A percentile compares a stretch with the other conserved stretches of the same genome.
These are phyloP conservation scores for Dastarcus helophoroides DNA, from an alignment of 2,888 invertebrate genomes.

Conservation along the genomic window DNA sequence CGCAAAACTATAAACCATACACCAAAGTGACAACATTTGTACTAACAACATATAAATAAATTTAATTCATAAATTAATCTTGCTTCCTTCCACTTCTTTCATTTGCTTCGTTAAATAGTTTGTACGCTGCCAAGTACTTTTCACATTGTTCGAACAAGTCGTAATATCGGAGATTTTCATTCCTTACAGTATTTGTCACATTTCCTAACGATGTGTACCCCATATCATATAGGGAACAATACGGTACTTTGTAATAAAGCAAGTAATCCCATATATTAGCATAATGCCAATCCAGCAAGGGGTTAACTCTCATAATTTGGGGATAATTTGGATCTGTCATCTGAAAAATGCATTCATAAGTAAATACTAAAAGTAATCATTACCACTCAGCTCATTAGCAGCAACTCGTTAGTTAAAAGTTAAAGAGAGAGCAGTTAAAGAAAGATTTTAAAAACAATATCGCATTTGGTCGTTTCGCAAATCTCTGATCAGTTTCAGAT, in stretches of 20 bases:
- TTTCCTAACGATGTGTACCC: constrained; percentile 90
- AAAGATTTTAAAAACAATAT: too few species aligned
- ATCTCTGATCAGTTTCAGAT: too few species aligned
- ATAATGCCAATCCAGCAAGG: constrained; percentile 87
- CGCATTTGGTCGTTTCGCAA: too few species aligned
- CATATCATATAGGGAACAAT: constrained; percentile 80
- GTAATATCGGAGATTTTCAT: constrained; percentile 53
- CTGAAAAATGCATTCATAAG: too few species aligned
- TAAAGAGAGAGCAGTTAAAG: too few species aligned
- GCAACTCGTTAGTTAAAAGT: too few species aligned
- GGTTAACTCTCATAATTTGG: constrained; percentile 74
- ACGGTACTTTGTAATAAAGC: constrained; percentile 65
- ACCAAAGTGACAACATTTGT: too few species aligned
- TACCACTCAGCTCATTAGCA: too few species aligned
- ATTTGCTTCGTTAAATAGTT: constrained; percentile 45
- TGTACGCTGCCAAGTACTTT: constrained; percentile 63
- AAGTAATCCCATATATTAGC: constrained; percentile 87
- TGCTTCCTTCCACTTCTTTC: constrained; percentile 50
- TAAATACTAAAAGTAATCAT: too few species aligned
- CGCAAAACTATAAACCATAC: too few species aligned
- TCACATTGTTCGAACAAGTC: constrained; percentile 37
- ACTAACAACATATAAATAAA: too few species aligned
- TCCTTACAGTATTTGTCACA: constrained; percentile 65
- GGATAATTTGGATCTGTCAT: constrained; percentile 89
- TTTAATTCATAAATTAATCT: constrained; percentile 5